Evolutionary conservation across 1,140 invertebrate species (phyloP).

Genomic region (Anthonomus grandis): DNA sequence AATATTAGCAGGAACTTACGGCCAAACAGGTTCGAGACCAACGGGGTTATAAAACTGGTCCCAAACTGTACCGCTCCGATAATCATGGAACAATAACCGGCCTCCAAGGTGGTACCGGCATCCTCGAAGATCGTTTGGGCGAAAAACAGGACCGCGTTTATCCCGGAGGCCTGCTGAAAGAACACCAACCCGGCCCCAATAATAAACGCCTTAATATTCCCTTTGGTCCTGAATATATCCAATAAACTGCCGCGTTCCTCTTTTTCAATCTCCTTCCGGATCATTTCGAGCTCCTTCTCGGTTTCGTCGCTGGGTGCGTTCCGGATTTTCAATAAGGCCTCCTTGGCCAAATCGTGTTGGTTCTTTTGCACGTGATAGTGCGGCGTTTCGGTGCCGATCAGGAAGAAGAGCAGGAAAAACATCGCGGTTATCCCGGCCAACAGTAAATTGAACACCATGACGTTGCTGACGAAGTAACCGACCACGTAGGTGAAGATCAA

Average conservation of each 20-base stretch:
- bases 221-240: conserved; percentile 56
- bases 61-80: conserved; percentile 69
- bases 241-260: conserved; percentile 48
- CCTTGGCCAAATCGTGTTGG: conserved; percentile 58
- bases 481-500: conserved; percentile 52
- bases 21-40: conserved; percentile 72
- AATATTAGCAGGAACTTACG: conserved; percentile 67
- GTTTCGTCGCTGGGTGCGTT: conserved; percentile 52
- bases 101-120: conserved; percentile 56
- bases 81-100: conserved; percentile 68
- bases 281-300: conserved; percentile 39
- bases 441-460: conserved; percentile 53
- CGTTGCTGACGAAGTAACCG: conserved; percentile 56
- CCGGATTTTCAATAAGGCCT: conserved; percentile 60
- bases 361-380: conserved; percentile 61
- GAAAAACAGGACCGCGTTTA: conserved; percentile 81
- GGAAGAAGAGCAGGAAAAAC: conserved; percentile 54
- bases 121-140: conserved; percentile 66
- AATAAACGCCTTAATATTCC: conserved; percentile 62
- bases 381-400: conserved; percentile 68
- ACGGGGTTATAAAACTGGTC: conserved; percentile 64
- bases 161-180: conserved; percentile 76
- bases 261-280: conserved; percentile 24
- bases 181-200: conserved; percentile 66
- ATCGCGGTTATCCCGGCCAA: conserved; percentile 50